phyloP scores from a whole-genome alignment of 2,113 vertebrate genomes.

The Saccopteryx bilineata region DNA sequence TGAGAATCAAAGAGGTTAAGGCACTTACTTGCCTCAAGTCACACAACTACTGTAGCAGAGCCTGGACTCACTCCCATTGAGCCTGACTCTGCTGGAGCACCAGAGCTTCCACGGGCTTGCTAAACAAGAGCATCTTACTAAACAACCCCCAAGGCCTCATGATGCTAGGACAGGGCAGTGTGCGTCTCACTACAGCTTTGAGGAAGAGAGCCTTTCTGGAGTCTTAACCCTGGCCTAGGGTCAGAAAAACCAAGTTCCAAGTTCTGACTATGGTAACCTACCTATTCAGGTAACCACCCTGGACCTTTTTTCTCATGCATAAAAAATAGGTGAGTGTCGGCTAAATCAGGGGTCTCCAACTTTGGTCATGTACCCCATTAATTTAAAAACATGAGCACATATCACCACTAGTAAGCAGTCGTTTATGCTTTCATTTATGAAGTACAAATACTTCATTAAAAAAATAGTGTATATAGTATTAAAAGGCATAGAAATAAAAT shows the following conservation, averaged over 20 bases:
- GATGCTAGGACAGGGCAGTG: background rate
- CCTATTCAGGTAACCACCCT: background rate
- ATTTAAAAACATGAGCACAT: background rate
- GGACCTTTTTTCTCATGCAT: background rate
- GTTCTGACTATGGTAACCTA: background rate
- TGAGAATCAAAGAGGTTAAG: background rate
- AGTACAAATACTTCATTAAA: slow-evolving; percentile 30
- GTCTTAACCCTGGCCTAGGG: background rate
- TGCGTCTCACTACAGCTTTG: background rate
- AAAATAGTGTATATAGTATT: background rate
- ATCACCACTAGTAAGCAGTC: background rate
- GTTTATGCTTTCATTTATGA: slow-evolving; percentile 54
- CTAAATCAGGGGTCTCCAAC: background rate
- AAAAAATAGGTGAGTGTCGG: background rate
- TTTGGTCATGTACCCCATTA: background rate
- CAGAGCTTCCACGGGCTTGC: background rate
- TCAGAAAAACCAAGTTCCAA: slow-evolving; percentile 30
- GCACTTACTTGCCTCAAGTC: background rate
- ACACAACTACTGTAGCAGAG: background rate
- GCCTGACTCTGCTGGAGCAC: background rate
- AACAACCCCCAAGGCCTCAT: background rate
- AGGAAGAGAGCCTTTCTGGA: background rate
- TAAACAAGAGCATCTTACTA: background rate
- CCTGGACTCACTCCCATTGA: background rate
- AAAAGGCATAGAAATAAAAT: slow-evolving; percentile 54